These are phyloP conservation scores for Cassiopea andromeda DNA, from an alignment of 30 jellyfish, hydroid and myxozoan genomes.

Conservation along the genomic window DNA sequence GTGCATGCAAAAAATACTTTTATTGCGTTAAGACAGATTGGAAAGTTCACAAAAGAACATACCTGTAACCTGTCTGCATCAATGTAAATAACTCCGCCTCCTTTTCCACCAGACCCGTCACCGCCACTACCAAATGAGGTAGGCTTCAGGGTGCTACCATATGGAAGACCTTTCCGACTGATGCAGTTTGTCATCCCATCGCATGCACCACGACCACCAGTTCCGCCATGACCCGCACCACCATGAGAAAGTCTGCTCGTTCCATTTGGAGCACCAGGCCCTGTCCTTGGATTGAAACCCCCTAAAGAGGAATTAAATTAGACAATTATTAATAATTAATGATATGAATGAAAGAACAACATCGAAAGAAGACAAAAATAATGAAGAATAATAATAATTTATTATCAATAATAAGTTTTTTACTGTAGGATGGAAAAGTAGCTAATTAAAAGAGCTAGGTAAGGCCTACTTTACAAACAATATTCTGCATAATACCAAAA, in stretches of 20 bases:
- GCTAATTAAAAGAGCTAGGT: too few relatives aligned
- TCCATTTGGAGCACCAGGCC: slow-evolving; percentile 73
- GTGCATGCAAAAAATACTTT: too few relatives aligned
- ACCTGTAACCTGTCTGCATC: slow-evolving; percentile 38
- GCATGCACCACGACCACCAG: slow-evolving; percentile 80
- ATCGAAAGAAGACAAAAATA: too few relatives aligned
- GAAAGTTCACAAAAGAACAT: too few relatives aligned
- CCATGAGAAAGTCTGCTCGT: slow-evolving; percentile 51
- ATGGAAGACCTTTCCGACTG: slow-evolving; percentile 69
- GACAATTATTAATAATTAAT: too few relatives aligned
- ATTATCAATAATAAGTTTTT: too few relatives aligned
- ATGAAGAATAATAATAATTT: too few relatives aligned
- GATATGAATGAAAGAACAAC: too few relatives aligned
- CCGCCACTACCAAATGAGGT: slow-evolving; percentile 70
- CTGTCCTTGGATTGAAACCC: slow-evolving; percentile 31
- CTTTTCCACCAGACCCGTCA: slow-evolving; percentile 68
- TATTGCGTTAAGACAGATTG: too few relatives aligned
- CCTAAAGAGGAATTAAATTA: slow-evolving; percentile 16
- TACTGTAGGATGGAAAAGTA: too few relatives aligned
- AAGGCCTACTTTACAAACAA: too few relatives aligned
- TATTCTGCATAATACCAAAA: too few relatives aligned
- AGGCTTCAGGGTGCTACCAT: slow-evolving; percentile 51
- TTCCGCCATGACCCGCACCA: slow-evolving; percentile 78
- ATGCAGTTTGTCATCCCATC: slow-evolving; percentile 49
- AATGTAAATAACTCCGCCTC: slow-evolving; percentile 58